phyloP scores from a whole-genome alignment of 2,888 invertebrate genomes.

The Fabriciana adippe region DNA sequence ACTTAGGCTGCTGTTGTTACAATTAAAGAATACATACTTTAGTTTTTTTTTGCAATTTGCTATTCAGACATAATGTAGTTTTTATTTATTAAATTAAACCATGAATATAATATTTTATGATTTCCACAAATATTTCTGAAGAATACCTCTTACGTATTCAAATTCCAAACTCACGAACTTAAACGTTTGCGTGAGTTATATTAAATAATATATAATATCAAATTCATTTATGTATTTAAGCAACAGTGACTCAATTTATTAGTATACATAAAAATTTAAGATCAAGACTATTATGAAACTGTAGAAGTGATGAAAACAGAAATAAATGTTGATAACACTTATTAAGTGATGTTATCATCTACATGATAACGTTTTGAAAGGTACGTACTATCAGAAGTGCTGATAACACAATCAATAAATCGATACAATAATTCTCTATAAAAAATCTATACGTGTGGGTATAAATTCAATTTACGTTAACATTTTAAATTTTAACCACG shows the following conservation, averaged over 20 bases:
- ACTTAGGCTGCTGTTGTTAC: no score
- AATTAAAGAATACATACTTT: no score
- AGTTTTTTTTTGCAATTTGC: no score
- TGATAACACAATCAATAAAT: conserved; percentile 50
- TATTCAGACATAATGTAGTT: no score
- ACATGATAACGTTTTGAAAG: conserved; percentile 36
- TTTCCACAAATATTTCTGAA: no score
- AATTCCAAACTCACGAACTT: no score
- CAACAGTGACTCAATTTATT: no score
- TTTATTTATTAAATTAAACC: no score
- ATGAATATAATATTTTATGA: no score
- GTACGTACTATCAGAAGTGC: conserved; percentile 31
- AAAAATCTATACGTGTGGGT: conserved; percentile 47
- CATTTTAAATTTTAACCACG: conserved; percentile 49
- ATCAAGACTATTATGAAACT: conserved; percentile 4
- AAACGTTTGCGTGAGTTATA: background rate
- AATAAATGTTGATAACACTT: conserved; percentile 33
- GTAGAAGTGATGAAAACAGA: conserved; percentile 16
- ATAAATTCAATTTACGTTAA: conserved; percentile 44
- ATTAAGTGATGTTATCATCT: conserved; percentile 35
- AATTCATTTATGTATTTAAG: no score
- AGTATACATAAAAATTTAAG: background rate
- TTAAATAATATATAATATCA: no score
- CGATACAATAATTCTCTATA: conserved; percentile 47
- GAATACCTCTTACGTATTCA: no score